A percentile compares a stretch with the other conserved stretches of the same genome.
Evolutionary conservation across 2,888 invertebrate species (phyloP).

Genomic region (Caenorhabditis angaria): DNA sequence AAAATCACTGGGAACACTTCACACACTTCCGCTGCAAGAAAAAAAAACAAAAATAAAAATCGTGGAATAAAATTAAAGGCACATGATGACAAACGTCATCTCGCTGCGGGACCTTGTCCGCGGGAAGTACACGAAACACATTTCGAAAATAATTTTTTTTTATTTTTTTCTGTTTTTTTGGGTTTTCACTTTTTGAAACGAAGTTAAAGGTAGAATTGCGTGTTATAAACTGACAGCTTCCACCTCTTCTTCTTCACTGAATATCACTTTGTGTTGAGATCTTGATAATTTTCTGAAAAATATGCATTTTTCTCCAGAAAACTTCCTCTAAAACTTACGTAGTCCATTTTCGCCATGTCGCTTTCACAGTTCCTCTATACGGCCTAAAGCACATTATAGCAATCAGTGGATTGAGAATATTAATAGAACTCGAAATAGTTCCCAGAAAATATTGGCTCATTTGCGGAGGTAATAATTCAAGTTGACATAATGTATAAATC

Average conservation of each 20-base stretch:
- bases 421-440: constrained; percentile 38
- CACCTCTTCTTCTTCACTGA: constrained; percentile 28
- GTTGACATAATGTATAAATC: constrained; percentile 33
- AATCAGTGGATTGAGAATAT: constrained; percentile 33
- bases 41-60: too few species aligned
- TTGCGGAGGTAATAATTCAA: constrained; percentile 29
- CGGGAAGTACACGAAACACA: too few species aligned
- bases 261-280: constrained; percentile 31
- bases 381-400: constrained; percentile 32
- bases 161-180: not conserved
- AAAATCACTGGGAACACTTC: too few species aligned
- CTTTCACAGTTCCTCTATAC: constrained; percentile 25
- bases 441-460: constrained; percentile 34
- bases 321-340: constrained; percentile 16
- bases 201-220: not conserved
- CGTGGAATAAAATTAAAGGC: too few species aligned
- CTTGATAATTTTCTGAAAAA: constrained; percentile 33
- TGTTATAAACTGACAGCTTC: constrained; percentile 32
- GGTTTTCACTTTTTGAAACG: not conserved
- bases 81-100: too few species aligned
- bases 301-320: not conserved
- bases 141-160: not conserved
- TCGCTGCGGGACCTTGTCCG: too few species aligned
- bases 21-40: too few species aligned
- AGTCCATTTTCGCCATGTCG: constrained; percentile 19